Conservation (phyloP, 2,113 vertebrate species). For the Galbula dea region DNA sequence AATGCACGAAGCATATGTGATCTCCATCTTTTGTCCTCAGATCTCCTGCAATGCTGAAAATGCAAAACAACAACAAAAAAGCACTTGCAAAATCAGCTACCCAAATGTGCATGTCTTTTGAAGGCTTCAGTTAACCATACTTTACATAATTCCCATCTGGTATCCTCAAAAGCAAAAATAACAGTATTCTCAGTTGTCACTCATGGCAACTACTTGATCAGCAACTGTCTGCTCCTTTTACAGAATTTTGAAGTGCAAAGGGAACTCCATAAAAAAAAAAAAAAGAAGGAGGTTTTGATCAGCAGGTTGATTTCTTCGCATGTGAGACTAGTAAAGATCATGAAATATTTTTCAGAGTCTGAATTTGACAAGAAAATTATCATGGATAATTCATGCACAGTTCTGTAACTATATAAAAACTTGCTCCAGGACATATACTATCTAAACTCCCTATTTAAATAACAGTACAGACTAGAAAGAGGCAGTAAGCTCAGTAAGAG, state of each 20-base stretch:
- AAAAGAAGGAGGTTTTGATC: not conserved
- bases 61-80: not conserved
- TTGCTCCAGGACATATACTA: not conserved
- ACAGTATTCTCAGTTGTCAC: not conserved
- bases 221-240: not conserved
- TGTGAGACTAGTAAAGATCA: not conserved
- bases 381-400: not conserved
- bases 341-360: not conserved
- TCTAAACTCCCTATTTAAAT: not conserved
- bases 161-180: not conserved
- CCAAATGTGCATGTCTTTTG: not conserved
- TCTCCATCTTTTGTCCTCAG: not conserved
- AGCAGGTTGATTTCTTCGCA: not conserved
- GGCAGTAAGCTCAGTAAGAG: not conserved
- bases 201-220: not conserved
- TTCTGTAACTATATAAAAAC: not conserved
- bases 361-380: not conserved
- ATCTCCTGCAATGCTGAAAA: not conserved
- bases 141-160: slow-evolving; percentile 15
- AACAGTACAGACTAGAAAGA: not conserved
- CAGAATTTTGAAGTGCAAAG: not conserved
- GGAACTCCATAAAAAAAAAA: not conserved
- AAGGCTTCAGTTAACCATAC: not conserved
- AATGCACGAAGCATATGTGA: not conserved
- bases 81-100: not conserved